These are phyloP conservation scores for Dreissena rostriformis DNA, from an alignment of 1,140 invertebrate species.

Conservation along the genomic window DNA sequence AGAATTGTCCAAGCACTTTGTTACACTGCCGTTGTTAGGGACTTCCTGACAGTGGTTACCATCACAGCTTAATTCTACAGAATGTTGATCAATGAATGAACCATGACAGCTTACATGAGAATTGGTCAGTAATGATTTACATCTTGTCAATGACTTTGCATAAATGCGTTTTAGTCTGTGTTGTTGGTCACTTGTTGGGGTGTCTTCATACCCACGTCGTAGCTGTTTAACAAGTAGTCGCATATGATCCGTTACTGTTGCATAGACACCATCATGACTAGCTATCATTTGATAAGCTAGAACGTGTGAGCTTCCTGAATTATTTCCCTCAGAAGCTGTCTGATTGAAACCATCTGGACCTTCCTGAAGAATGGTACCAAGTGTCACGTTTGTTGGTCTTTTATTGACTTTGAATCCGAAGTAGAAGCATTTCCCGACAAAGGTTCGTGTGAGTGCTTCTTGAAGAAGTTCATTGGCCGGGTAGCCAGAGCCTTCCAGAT, in stretches of 20 bases:
- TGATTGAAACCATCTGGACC: slow-evolving; percentile 5
- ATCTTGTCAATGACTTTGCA: no score
- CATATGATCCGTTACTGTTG: slow-evolving; percentile 45
- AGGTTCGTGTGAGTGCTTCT: slow-evolving; percentile 40
- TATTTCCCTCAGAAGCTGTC: slow-evolving; percentile 1
- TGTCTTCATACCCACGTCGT: neutral
- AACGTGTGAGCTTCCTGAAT: slow-evolving; percentile 18
- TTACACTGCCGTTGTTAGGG: no score
- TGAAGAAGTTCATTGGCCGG: slow-evolving; percentile 29
- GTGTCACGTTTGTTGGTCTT: no score
- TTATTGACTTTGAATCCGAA: slow-evolving; percentile 46
- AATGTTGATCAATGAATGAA: no score
- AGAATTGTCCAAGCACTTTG: no score
- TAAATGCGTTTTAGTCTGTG: neutral
- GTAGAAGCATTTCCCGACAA: slow-evolving; percentile 53
- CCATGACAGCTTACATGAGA: no score
- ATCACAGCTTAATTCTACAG: no score
- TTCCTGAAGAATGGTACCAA: neutral
- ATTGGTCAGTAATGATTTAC: no score
- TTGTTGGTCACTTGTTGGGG: neutral
- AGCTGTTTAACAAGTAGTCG: slow-evolving; percentile 25
- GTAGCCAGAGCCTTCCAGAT: slow-evolving; percentile 42
- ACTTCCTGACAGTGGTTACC: no score
- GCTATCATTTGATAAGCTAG: slow-evolving; percentile 46
- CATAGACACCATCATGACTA: slow-evolving; percentile 27